Evolutionary conservation across 2,888 invertebrate species (phyloP).

Genomic region (Drosophila nigritarsus): DNA sequence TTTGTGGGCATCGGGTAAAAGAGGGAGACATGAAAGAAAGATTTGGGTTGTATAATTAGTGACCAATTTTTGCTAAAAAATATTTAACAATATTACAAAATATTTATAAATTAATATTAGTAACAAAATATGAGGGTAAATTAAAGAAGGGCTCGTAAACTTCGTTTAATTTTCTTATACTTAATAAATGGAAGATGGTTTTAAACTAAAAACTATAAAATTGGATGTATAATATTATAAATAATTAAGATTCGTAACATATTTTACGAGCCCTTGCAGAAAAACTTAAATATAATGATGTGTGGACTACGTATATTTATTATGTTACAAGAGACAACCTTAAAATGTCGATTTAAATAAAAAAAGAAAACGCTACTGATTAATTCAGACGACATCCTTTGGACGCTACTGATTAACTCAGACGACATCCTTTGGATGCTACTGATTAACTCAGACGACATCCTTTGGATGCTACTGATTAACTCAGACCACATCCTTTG

Average conservation of each 20-base stretch:
- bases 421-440: conserved; percentile 17
- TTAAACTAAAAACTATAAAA: background rate
- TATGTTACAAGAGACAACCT: background rate
- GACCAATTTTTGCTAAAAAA: conserved; percentile 36
- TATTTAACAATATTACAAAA: background rate
- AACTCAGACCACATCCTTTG: too few relatives aligned
- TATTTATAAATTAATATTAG: conserved; percentile 14
- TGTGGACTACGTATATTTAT: background rate
- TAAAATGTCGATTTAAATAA: conserved; percentile 7
- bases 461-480: conserved; percentile 3
- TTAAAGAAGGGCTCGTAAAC: conserved; percentile 12
- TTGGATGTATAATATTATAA: background rate
- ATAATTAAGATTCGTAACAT: background rate
- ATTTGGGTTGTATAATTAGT: conserved; percentile 48
- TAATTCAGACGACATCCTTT: too few relatives aligned
- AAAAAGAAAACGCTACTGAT: conserved; percentile 3
- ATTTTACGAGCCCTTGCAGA: conserved; percentile 9
- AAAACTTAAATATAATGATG: conserved; percentile 19
- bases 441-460: background rate
- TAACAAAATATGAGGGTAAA: conserved; percentile 5
- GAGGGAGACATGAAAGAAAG: conserved; percentile 43
- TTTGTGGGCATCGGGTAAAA: conserved; percentile 38
- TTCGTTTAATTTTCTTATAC: background rate
- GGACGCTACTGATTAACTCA: background rate
- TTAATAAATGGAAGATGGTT: background rate